Evolutionary conservation across 2,797 vertebrate genomes (phyloP).

Genomic region (Champsocephalus gunnari): DNA sequence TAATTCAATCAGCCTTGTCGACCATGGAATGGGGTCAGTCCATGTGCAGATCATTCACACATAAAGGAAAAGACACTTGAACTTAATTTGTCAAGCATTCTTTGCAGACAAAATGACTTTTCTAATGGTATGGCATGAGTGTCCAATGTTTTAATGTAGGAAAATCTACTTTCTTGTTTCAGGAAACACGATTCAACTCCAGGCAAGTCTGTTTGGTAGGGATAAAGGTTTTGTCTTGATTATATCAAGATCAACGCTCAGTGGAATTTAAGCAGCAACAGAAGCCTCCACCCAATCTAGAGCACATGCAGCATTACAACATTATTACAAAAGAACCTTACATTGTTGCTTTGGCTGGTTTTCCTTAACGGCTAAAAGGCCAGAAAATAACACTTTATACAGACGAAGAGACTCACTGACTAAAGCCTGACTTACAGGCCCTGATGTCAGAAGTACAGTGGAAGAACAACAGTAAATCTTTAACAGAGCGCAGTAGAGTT

Average conservation of each 20-base stretch:
- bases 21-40: conserved; percentile 12
- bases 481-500: not conserved
- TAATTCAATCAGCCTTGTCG: conserved; percentile 42
- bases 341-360: conserved; percentile 30
- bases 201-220: conserved; percentile 20
- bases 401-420: conserved; percentile 7
- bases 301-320: conserved; percentile 54
- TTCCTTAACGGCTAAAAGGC: conserved; percentile 26
- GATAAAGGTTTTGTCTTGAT: conserved; percentile 49
- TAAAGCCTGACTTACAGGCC: conserved; percentile 25
- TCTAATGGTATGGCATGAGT: not conserved
- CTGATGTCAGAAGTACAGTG: conserved; percentile 18
- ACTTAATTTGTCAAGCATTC: not conserved
- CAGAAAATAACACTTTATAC: conserved; percentile 13
- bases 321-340: conserved; percentile 43
- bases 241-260: conserved; percentile 37
- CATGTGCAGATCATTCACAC: conserved; percentile 5
- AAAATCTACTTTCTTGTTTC: conserved; percentile 11
- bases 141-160: conserved; percentile 16
- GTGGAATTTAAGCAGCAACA: conserved; percentile 47
- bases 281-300: conserved; percentile 57
- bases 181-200: conserved; percentile 40
- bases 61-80: conserved; percentile 9
- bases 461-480: not conserved
- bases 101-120: not conserved